Evolutionary conservation across 1,140 invertebrate genomes (phyloP).

Genomic region (Pygmarrhopalites habei): DNA sequence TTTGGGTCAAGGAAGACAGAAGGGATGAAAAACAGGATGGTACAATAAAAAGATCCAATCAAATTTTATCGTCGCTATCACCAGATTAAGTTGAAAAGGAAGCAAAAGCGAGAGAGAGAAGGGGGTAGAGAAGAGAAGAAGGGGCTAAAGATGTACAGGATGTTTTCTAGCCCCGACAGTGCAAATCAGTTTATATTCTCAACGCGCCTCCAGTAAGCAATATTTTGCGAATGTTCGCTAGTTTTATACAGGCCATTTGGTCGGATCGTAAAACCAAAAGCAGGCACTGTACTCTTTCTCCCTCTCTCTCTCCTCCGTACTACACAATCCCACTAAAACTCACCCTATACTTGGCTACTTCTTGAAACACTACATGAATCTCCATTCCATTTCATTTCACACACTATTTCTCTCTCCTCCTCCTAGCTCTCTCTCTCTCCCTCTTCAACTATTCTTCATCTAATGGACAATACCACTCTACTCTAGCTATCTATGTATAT

Average conservation of each 20-base stretch:
- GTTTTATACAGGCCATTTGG: slow-evolving; percentile 38
- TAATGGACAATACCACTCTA: no score
- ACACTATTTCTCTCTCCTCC: background rate
- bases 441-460: no score
- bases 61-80: slow-evolving; percentile 35
- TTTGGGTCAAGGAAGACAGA: slow-evolving; percentile 5
- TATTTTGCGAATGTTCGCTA: slow-evolving; percentile 39
- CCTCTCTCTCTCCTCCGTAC: slow-evolving; percentile 2
- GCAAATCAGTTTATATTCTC: slow-evolving; percentile 38
- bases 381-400: slow-evolving; percentile 4
- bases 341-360: slow-evolving; percentile 6
- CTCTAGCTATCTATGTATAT: no score
- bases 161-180: slow-evolving; percentile 26
- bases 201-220: slow-evolving; percentile 31
- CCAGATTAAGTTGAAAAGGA: slow-evolving; percentile 33
- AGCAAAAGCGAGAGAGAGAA: slow-evolving; percentile 14
- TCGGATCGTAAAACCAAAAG: slow-evolving; percentile 36
- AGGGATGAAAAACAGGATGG: slow-evolving; percentile 15
- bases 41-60: slow-evolving; percentile 37
- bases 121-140: background rate
- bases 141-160: slow-evolving; percentile 19
- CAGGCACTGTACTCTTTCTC: background rate
- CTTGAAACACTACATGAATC: slow-evolving; percentile 11
- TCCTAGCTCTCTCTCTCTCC: no score
- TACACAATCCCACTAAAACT: slow-evolving; percentile 2